Evolutionary conservation across 2,888 invertebrate genomes (phyloP), one percentile per base, ranked within the genome.

Genomic region (Cheilosia pagana): DNA sequence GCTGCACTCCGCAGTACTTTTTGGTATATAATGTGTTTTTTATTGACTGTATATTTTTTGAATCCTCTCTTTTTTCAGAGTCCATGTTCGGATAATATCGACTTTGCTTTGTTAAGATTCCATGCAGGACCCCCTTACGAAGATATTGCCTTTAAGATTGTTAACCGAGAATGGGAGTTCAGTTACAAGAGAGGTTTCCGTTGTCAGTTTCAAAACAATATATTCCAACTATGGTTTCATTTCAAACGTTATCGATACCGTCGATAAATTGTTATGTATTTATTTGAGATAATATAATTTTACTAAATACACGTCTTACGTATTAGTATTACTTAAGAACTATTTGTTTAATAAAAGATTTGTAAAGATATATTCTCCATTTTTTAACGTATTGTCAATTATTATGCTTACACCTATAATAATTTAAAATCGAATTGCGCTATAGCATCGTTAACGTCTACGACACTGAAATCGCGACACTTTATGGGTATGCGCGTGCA

Each of bases 91-190:
- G 98, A 99, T 88, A 98, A 99, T 91, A 94, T 94, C 43, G 99
- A 99, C 90, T 99, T 99, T 93, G 98, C 98, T 0, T 96, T 98
- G 88, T 93, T 99, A 14, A 94, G 97, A 45, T 99, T 99, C 92
- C 96, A 96, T 90, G 98, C 99, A n/a, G 99, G 99, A 0, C 99
- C 99, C 16, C 99, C 99, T 0, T 99, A 99, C 92, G 99, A 99
- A 93, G 99, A 99, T 91, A 99, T 99, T 88, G 99, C 98, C 0
- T 99, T 99, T 92, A 99, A 99, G 93, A 98, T 99, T 86, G 99
- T 99, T 0, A 99, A 98, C 92, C 25, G 99, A 86, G 99, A 99
- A 92, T 99, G 99, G 99, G 99, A 99, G 92, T 98, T 98, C 92
- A 98, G 98, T 0, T 98, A 99, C 92, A 99, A 99, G 92, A 94